Base-by-base conservation (phyloP, 2,113 vertebrate genomes). In the Pimephales promelas region DNA sequence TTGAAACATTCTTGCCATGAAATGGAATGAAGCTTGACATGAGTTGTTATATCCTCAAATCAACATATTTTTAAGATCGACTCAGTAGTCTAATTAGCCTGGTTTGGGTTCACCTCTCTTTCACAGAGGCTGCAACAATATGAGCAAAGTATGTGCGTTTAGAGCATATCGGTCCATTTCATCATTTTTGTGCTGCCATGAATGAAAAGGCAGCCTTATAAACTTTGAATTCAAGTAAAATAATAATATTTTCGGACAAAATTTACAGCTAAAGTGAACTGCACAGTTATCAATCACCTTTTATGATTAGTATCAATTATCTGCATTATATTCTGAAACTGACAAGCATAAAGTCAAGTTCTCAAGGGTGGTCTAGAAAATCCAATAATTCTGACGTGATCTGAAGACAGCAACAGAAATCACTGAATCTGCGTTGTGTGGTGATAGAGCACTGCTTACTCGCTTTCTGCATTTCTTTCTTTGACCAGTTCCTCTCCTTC, bases 401-500 rank as follows among this genome's bases (percentile, higher is more conserved):
- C 10, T 24, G n/a, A n/a, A 24, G 57, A 59, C 57, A 61, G 57
- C 57, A n/a, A 57, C 56, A n/a, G 0, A 57, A 57, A 57, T 10
- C 61, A 28, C 14, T 16, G 13, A 24, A 28, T 62, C 26, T 14
- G n/a, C 11, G 61, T 24, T 20, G 52, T 18, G 43, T 49, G 14
- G 3, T n/a, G 49, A 73, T 28, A 73, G 71, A 1, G 24, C 45
- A 76, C 0, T 18, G 2, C 91, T 96, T 95, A 98, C 97, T 96
- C 92, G 94, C 96, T 92, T 89, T 99, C 97, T 18, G 89, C 74
- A 9, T 96, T 97, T 88, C 96, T 97, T 81, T 95, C 94, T 87
- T 96, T 96, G 9, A 98, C 92, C 0, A 95, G 90, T 28, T 97
- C 95, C 88, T 98, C 96, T 6, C 96, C 97, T 90, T 97, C 96